phyloP scores from a whole-genome alignment of 1,140 invertebrate species.

The Drosophila malerkotliana region DNA sequence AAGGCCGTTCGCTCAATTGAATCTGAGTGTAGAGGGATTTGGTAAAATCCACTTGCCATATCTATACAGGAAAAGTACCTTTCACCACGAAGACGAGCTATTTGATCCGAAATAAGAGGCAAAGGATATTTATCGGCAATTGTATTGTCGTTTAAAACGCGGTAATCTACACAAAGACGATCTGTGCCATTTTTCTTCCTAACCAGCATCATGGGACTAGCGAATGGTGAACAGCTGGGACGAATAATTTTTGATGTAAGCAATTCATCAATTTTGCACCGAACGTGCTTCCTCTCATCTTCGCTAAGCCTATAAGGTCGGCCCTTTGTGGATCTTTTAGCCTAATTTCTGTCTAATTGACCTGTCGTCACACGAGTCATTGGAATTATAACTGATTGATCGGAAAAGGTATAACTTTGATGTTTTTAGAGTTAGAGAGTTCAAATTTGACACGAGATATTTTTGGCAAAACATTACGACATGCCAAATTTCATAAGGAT shows the following conservation, averaged over 20 bases:
- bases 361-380: slow-evolving; percentile 3
- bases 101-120: slow-evolving; percentile 12
- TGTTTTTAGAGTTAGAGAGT: no score
- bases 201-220: neutral
- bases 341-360: slow-evolving; percentile 8
- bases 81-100: slow-evolving; percentile 5
- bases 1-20: no score
- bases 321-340: slow-evolving; percentile 9
- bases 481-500: no score
- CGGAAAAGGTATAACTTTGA: no score
- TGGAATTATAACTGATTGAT: no score
- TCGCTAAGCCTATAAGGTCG: slow-evolving; percentile 11
- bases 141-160: no score
- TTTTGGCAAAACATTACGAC: no score
- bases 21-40: no score
- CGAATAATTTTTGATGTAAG: slow-evolving; percentile 14
- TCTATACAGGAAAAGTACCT: neutral
- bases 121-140: slow-evolving; percentile 7
- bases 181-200: neutral
- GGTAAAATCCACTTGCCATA: no score
- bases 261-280: slow-evolving; percentile 9
- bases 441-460: no score
- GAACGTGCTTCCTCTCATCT: slow-evolving; percentile 5
- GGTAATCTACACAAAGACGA: no score
- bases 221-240: slow-evolving; percentile 8